Conservation (phyloP, 2,113 vertebrate genomes). For the Erinaceus europaeus region DNA sequence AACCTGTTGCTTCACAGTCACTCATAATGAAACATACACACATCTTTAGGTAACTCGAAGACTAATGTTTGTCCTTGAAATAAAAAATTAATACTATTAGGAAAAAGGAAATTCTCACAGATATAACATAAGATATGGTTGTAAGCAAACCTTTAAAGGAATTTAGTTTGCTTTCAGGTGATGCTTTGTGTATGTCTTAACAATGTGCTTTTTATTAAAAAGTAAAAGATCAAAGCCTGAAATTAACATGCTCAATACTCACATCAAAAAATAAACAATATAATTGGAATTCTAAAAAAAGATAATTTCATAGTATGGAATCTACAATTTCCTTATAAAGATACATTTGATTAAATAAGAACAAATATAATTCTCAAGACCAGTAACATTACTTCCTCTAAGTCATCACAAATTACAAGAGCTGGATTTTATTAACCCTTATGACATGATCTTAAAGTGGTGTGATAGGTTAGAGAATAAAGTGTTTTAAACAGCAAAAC, state of each 20-base stretch:
- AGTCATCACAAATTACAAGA: not conserved
- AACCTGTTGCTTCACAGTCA: not conserved
- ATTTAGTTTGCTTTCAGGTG: not conserved
- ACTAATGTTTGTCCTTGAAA: slow-evolving; percentile 15
- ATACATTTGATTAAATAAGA: not conserved
- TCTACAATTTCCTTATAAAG: not conserved
- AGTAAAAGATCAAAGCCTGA: not conserved
- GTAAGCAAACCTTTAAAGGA: not conserved
- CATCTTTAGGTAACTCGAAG: slow-evolving; percentile 40
- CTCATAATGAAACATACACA: slow-evolving; percentile 71
- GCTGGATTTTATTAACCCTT: not conserved
- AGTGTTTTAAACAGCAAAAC: not conserved
- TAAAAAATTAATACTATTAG: slow-evolving; percentile 24
- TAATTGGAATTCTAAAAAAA: not conserved
- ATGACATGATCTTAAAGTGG: not conserved
- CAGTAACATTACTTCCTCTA: not conserved
- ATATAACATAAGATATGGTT: not conserved
- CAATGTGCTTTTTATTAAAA: not conserved
- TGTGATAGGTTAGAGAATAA: not conserved
- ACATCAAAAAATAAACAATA: not conserved
- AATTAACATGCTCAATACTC: not conserved
- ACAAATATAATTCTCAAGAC: not conserved
- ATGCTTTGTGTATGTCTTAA: not conserved
- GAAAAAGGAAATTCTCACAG: not conserved
- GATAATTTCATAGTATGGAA: not conserved